Conservation (phyloP, 2,113 vertebrate species). For the Romanogobio albipinnatus region DNA sequence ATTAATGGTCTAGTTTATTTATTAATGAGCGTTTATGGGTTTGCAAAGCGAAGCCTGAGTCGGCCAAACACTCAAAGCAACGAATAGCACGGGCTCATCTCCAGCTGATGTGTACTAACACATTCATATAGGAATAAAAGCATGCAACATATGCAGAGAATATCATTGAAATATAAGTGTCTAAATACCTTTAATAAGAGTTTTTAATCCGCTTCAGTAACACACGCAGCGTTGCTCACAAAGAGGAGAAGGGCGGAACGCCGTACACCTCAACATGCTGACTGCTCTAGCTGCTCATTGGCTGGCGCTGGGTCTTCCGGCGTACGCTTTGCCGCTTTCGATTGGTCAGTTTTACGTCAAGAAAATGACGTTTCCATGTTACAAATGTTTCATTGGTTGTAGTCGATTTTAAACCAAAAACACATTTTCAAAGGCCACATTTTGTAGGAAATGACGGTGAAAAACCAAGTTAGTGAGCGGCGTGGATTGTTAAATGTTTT, state of each 20-base stretch:
- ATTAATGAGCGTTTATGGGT: slow-evolving; percentile 2
- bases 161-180: neutral
- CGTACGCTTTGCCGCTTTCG: neutral
- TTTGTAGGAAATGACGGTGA: slow-evolving; percentile 33
- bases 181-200: slow-evolving; percentile 9
- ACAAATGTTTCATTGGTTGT: slow-evolving; percentile 18
- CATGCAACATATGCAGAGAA: neutral
- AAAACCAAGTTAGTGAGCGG: slow-evolving; percentile 3
- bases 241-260: slow-evolving; percentile 43
- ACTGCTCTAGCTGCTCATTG: neutral
- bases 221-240: slow-evolving; percentile 50
- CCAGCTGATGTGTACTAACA: neutral
- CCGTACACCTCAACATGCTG: neutral
- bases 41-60: neutral
- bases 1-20: neutral
- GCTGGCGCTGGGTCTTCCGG: fast-evolving
- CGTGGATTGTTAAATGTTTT: neutral
- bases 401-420: slow-evolving; percentile 31
- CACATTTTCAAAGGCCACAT: neutral
- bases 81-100: neutral
- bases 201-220: slow-evolving; percentile 20
- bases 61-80: neutral
- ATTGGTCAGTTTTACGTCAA: slow-evolving; percentile 34
- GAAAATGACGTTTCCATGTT: neutral
- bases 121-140: neutral